phyloP scores from a whole-genome alignment of 1,140 invertebrate genomes.

The Zaprionus nigranus region DNA sequence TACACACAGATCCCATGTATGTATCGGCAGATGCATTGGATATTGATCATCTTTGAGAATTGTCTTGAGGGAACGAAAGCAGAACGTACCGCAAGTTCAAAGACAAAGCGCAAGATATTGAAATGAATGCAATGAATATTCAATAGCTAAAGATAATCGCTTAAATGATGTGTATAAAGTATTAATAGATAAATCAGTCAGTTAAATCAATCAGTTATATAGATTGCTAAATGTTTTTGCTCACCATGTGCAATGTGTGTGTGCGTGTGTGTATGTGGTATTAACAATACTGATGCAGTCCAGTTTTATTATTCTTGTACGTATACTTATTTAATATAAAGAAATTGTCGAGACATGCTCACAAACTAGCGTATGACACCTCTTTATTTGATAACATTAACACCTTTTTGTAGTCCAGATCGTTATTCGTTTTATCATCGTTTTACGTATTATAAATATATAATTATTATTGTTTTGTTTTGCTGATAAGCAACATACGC shows the following conservation, averaged over 20 bases:
- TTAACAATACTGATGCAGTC: conserved; percentile 10
- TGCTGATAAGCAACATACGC: conserved; percentile 5
- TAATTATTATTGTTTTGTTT: conserved; percentile 18
- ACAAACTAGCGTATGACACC: too few relatives aligned
- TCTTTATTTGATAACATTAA: neutral
- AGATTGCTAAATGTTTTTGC: conserved; percentile 13
- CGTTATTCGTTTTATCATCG: neutral
- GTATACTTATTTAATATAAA: neutral
- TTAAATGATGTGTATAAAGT: conserved; percentile 24
- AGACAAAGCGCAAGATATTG: neutral
- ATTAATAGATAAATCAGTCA: conserved; percentile 25
- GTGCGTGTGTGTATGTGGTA: neutral
- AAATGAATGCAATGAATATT: neutral
- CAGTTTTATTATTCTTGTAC: conserved; percentile 15
- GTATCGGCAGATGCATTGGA: conserved; percentile 68
- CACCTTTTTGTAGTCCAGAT: conserved; percentile 6
- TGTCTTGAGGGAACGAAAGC: too few relatives aligned
- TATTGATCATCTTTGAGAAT: conserved; percentile 71
- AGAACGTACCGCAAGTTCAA: conserved; percentile 26
- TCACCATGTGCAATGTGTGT: neutral
- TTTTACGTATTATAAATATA: neutral
- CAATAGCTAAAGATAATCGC: conserved; percentile 41
- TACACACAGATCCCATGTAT: conserved; percentile 59
- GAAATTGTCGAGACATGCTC: too few relatives aligned
- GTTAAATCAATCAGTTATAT: neutral